phyloP scores from a whole-genome alignment of 2,888 invertebrate genomes.

The Hirtodrosophila cameraria region DNA sequence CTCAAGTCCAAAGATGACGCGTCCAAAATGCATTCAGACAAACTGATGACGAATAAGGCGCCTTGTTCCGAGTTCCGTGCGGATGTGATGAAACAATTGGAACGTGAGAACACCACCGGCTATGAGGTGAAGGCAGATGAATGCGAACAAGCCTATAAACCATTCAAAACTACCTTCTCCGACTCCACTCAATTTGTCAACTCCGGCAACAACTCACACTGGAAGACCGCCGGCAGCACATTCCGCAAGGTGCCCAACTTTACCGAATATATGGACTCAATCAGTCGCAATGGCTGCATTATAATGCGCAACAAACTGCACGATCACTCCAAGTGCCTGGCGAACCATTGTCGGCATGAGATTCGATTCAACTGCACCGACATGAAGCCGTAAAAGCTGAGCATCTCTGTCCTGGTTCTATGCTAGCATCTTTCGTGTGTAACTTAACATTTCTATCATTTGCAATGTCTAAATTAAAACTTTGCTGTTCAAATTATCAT shows the following conservation, averaged over 20 bases:
- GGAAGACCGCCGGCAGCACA: conserved; percentile 63
- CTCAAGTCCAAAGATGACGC: conserved; percentile 66
- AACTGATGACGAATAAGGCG: conserved; percentile 57
- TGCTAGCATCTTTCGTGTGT: conserved; percentile 3
- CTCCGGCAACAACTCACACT: conserved; percentile 79
- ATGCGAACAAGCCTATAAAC: conserved; percentile 74
- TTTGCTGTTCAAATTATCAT: not conserved
- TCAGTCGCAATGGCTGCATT: conserved; percentile 82
- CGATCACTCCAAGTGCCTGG: conserved; percentile 80
- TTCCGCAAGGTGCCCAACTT: conserved; percentile 75
- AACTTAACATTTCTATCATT: conserved; percentile 12
- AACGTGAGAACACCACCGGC: conserved; percentile 48
- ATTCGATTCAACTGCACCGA: conserved; percentile 67
- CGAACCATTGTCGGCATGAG: conserved; percentile 80
- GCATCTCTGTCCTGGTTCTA: not conserved
- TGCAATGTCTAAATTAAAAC: conserved; percentile 6
- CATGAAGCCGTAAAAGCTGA: conserved; percentile 50
- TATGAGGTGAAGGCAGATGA: conserved; percentile 53
- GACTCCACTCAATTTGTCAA: conserved; percentile 72
- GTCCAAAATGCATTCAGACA: conserved; percentile 60
- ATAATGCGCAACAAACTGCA: conserved; percentile 82
- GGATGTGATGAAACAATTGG: conserved; percentile 74
- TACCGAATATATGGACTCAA: conserved; percentile 83
- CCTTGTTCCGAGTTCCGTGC: conserved; percentile 77
- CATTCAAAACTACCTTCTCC: conserved; percentile 76